A percentile compares a stretch with the other conserved stretches of the same genome.
Conservation (phyloP, 2,888 invertebrate species). For the Seira ritae region DNA sequence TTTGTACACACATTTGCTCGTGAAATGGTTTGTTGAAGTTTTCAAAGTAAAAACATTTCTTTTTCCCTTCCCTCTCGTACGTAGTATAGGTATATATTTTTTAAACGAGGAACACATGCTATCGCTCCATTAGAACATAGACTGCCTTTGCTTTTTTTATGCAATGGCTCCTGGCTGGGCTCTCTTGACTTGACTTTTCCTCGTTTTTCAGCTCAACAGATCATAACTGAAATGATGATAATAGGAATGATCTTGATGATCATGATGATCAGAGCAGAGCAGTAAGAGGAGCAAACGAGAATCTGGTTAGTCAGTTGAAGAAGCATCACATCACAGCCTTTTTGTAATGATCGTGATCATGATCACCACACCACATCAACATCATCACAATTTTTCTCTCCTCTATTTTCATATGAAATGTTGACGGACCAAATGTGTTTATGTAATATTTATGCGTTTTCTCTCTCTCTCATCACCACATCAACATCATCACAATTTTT, state of each 20-base stretch:
- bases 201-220: constrained; percentile 65
- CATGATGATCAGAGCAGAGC: constrained; percentile 25
- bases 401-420: too few species aligned
- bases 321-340: not conserved
- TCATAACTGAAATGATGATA: constrained; percentile 44
- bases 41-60: too few species aligned
- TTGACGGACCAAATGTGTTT: constrained; percentile 39
- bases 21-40: too few species aligned
- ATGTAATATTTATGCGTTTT: constrained; percentile 54
- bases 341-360: not conserved
- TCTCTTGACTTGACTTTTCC: constrained; percentile 46
- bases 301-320: constrained; percentile 39
- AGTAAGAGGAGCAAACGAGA: constrained; percentile 63
- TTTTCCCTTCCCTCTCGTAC: too few species aligned
- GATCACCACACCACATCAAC: not conserved
- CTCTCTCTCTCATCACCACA: constrained; percentile 5
- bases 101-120: constrained; percentile 58
- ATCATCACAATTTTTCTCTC: too few species aligned
- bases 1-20: too few species aligned
- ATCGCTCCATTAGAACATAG: constrained; percentile 32
- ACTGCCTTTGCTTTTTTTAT: constrained; percentile 3
- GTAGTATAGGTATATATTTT: too few species aligned
- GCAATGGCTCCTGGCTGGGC: too few species aligned
- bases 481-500: too few species aligned
- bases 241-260: constrained; percentile 27